Percentiles rank a stretch among this genome's conserved stretches.
phyloP scores from a whole-genome alignment of 2,113 vertebrate genomes.

The Apaloderma vittatum region DNA sequence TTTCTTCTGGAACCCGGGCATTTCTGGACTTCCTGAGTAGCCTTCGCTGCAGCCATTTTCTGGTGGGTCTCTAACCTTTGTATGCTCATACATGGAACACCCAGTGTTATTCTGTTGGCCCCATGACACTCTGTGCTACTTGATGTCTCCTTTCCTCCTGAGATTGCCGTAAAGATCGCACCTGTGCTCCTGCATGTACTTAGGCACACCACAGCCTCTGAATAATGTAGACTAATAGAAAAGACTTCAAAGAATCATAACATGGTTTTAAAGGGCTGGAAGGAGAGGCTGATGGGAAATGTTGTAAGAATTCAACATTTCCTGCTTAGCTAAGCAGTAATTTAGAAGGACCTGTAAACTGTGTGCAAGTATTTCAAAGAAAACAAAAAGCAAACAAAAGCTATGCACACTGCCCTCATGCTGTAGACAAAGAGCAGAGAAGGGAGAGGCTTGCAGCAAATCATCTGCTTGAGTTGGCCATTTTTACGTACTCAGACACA shows the following conservation, averaged over 20 bases:
- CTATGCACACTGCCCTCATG: not conserved
- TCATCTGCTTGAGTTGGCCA: not conserved
- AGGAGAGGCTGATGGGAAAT: conserved; percentile 47
- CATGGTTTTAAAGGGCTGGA: conserved; percentile 34
- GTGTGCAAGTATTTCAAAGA: conserved; percentile 34
- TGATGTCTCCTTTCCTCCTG: conserved; percentile 56
- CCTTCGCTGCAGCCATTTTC: not conserved
- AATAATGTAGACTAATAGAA: conserved; percentile 58
- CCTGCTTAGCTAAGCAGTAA: conserved; percentile 66
- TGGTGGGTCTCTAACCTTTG: not conserved
- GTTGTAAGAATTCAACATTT: conserved; percentile 49
- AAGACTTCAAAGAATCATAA: conserved; percentile 68
- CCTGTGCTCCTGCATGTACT: conserved; percentile 54
- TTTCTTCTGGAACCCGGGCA: not conserved
- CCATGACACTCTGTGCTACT: conserved; percentile 19
- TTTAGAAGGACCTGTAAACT: conserved; percentile 50
- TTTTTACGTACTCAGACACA: not conserved
- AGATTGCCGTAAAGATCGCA: conserved; percentile 64
- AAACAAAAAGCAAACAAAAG: conserved; percentile 55
- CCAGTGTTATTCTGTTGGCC: not conserved
- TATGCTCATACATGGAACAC: not conserved
- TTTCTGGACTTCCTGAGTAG: not conserved
- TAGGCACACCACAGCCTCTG: conserved; percentile 62
- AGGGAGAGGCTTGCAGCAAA: conserved; percentile 40
- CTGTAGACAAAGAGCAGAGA: conserved; percentile 19